Conservation (phyloP, 2,797 vertebrate genomes). For the Picus viridis region DNA sequence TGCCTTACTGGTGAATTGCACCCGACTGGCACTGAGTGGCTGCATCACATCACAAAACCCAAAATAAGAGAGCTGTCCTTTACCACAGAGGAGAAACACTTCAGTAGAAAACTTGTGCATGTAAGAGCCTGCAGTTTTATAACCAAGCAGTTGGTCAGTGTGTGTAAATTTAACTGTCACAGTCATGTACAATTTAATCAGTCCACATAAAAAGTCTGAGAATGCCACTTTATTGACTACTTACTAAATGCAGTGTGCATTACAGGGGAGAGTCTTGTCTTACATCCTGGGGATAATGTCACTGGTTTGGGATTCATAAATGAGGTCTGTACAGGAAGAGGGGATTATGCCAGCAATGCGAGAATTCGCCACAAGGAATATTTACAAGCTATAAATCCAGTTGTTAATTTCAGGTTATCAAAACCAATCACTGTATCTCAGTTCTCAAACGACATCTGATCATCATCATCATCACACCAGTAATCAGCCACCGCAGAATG, state of each 20-base stretch:
- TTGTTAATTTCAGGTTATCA: constrained; percentile 80
- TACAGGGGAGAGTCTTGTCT: constrained; percentile 47
- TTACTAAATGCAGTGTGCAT: constrained; percentile 6
- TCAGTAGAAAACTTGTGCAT: background rate
- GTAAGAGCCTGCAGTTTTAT: background rate
- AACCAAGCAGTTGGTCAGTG: background rate
- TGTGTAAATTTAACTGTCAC: constrained; percentile 19
- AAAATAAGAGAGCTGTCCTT: background rate
- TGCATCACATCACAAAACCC: background rate
- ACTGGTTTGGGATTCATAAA: constrained; percentile 67
- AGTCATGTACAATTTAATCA: background rate
- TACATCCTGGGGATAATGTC: constrained; percentile 61
- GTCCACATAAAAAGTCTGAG: constrained; percentile 22
- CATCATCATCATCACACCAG: constrained; percentile 39
- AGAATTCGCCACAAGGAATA: constrained; percentile 71
- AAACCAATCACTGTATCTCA: constrained; percentile 67
- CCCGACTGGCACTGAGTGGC: background rate
- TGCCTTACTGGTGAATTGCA: background rate
- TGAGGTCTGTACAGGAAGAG: constrained; percentile 68
- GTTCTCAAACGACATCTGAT: constrained; percentile 66
- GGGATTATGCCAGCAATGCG: constrained; percentile 58
- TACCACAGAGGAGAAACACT: background rate
- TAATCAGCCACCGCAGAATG: constrained; percentile 27
- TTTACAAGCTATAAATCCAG: constrained; percentile 79
- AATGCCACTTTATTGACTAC: constrained; percentile 53